Conservation (phyloP, 2,113 vertebrate species). For the Lagopus leucura region DNA sequence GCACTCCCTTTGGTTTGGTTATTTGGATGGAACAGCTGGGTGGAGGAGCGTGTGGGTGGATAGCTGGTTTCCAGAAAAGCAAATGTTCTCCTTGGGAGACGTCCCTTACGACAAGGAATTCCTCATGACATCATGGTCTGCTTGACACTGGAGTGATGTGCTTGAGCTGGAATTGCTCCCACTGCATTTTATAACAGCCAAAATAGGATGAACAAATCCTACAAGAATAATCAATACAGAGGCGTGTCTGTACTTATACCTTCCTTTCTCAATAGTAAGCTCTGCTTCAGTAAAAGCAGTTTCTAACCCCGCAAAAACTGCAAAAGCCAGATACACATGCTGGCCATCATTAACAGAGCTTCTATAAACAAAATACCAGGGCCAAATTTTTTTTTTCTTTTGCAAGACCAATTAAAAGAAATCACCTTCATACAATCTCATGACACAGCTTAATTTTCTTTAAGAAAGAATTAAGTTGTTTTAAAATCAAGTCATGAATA, state of each 20-base stretch:
- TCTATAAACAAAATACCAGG: neutral
- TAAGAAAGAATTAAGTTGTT: neutral
- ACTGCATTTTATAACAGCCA: neutral
- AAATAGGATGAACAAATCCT: slow-evolving; percentile 54
- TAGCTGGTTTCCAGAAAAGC: slow-evolving; percentile 25
- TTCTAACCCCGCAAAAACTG: neutral
- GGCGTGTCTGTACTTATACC: neutral
- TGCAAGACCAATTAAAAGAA: neutral
- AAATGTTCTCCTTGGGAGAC: slow-evolving; percentile 15
- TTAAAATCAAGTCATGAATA: neutral
- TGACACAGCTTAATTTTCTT: neutral
- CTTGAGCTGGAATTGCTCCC: slow-evolving; percentile 8
- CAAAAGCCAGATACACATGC: neutral
- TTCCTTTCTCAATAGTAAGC: neutral
- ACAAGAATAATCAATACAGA: slow-evolving; percentile 40
- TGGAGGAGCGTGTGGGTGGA: slow-evolving; percentile 21
- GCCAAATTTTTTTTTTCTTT: neutral
- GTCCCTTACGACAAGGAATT: slow-evolving; percentile 60
- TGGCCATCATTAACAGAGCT: neutral
- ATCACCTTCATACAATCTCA: neutral
- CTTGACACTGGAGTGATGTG: slow-evolving; percentile 3
- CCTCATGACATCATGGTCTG: slow-evolving; percentile 57
- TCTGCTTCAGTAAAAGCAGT: neutral
- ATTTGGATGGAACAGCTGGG: slow-evolving; percentile 42
- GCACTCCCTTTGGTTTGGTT: slow-evolving; percentile 39